phyloP scores from a whole-genome alignment of 2,113 vertebrate genomes.

The Microtus ochrogaster region DNA sequence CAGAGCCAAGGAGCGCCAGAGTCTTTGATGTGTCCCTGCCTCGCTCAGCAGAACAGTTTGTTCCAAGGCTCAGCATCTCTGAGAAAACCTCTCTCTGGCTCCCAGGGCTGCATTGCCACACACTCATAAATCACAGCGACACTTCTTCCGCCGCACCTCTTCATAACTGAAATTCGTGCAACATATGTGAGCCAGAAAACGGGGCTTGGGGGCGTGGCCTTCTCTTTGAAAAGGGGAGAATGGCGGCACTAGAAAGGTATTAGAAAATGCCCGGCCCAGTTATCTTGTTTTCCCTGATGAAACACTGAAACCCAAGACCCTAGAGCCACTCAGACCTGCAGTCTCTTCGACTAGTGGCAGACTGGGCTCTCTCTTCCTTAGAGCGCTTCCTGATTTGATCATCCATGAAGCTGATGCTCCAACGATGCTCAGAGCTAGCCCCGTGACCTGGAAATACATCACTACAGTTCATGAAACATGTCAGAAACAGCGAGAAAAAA shows the following conservation, averaged over 20 bases:
- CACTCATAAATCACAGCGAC: constrained; percentile 19
- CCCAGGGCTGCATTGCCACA: background rate
- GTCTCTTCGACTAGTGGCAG: too few relatives aligned
- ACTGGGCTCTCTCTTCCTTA: background rate
- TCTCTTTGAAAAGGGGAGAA: background rate
- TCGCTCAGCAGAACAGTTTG: constrained; percentile 35
- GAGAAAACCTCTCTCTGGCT: constrained; percentile 32
- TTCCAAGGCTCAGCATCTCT: background rate
- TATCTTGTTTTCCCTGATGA: background rate
- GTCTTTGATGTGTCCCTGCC: background rate
- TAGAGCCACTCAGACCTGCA: background rate
- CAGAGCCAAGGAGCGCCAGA: background rate
- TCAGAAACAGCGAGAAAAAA: background rate
- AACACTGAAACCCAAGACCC: background rate
- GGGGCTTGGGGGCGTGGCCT: background rate
- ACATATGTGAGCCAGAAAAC: background rate
- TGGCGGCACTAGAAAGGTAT: background rate
- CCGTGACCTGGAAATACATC: background rate
- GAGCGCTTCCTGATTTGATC: background rate
- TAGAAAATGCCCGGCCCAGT: background rate
- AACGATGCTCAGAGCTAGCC: background rate
- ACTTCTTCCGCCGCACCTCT: background rate
- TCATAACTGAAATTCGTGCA: background rate
- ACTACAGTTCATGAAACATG: background rate
- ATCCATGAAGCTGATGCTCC: background rate